Base-by-base conservation (phyloP, 2,113 vertebrate genomes). In the Laticauda colubrina region DNA sequence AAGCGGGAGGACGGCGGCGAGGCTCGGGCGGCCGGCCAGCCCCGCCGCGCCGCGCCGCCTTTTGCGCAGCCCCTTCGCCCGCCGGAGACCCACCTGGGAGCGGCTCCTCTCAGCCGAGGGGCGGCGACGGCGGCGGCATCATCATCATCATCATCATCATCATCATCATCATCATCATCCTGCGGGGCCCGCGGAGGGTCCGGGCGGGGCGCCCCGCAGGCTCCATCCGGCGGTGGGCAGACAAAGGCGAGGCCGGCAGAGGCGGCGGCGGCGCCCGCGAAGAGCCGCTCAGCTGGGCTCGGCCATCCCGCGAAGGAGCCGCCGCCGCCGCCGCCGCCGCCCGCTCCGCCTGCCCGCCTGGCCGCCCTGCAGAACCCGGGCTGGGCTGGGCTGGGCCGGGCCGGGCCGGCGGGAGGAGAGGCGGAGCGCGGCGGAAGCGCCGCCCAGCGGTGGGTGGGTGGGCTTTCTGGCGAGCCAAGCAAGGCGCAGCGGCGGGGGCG, bases 181-280 rank as follows among this genome's bases (percentile, higher is more conserved):
- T 34, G 21, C 4, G 90, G 75, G 26, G 55, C 45, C 48, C 9
- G 48, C 48, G 7, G 48, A 6, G 48, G 48, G n/a, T 85, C 53
- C 93, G 92, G 94, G 89, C 4, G 91, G 56, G 26, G 6, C 11
- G 94, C 94, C 94, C 95, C 56, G 95, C 94, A 88, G 95, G 94
- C 94, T 94, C 96, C 96, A 94, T 93, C 56, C n/a, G 81, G n/a
- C 53, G 81, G 48, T 51, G 56, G 95, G 54, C 93, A 87, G 85
- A 94, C 93, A 48, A 93, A 91, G 88, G 92, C 95, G 90, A 9
- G 89, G 91, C 90, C 91, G 89, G 90, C 85, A 45, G 89, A 43
- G 93, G 95, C 59, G 59, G 59, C 59, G 59, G 95, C 59, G 59
- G 59, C 59, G 59, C 64, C 92, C 88, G 90, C 90, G 12, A 29